Conservation (phyloP, 2,888 invertebrate genomes). For the Himalopsyche tibetana region DNA sequence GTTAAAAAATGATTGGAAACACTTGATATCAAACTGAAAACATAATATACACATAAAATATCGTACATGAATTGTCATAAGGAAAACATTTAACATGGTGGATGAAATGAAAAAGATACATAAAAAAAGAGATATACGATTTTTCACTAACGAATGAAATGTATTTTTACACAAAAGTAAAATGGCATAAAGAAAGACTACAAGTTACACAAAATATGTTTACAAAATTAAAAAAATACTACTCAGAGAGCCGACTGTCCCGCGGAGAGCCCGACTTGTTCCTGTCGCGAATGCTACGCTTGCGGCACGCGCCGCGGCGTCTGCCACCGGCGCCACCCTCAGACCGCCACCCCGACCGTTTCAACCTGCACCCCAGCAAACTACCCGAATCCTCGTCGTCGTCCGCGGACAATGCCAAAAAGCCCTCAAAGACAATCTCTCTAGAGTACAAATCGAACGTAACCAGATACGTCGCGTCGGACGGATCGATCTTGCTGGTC, state of each 20-base stretch:
- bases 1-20: neutral
- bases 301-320: conserved; percentile 60
- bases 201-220: conserved; percentile 1
- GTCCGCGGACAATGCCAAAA: conserved; percentile 66
- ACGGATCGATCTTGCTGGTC: conserved; percentile 80
- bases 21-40: too few species aligned
- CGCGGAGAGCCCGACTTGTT: conserved; percentile 62
- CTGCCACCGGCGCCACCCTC: conserved; percentile 57
- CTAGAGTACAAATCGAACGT: conserved; percentile 72
- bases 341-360: conserved; percentile 64
- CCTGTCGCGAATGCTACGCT: conserved; percentile 59
- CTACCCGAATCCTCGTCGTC: conserved; percentile 56
- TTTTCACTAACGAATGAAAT: conserved; percentile 7
- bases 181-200: conserved; percentile 10
- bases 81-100: conserved; percentile 13
- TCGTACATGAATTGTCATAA: neutral
- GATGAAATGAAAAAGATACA: neutral
- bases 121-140: conserved; percentile 3
- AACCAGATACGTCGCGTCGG: conserved; percentile 79
- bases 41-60: neutral
- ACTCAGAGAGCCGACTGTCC: conserved; percentile 50
- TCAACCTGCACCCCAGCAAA: conserved; percentile 65
- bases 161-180: conserved; percentile 6
- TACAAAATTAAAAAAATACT: conserved; percentile 32
- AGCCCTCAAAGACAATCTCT: conserved; percentile 70